Evolutionary conservation across 2,888 invertebrate genomes (phyloP), one percentile per base, ranked within the genome.

Genomic region (Maniola hyperantus): DNA sequence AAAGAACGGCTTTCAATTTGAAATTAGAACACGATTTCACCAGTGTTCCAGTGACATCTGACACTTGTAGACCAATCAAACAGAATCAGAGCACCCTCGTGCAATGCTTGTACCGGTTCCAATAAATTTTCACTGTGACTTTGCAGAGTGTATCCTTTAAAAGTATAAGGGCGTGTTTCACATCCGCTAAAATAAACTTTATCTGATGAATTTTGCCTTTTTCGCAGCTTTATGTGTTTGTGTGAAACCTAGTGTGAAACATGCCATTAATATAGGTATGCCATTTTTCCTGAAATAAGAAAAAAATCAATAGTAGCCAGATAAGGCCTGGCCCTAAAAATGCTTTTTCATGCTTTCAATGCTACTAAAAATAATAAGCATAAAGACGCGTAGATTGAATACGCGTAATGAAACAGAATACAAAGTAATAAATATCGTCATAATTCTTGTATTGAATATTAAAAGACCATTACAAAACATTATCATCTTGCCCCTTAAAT

Each of bases 51-150:
- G 36, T 78, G 75, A 78, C 78, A 71, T 76, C 73, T 77, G 76
- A 76, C 77, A 77, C 75, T 76, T 71, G 71, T 48, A 68, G 69
- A 71, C 77, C 77, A 79, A 80, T 80, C 76, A 76, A 73, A 76
- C 70, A 36, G 18, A 55, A 55, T 55, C 36, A 36, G 18, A 39
- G 55, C 18, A 18, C 55, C 18, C 18, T 26, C 26, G 1, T 26
- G 26, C 26, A 26, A 26, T 26, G 26, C 26, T 55, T 15, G 15
- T 36, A 36, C 33, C 10, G 34, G 18, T 10, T 36, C 7, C 33
- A 51, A 51, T 13, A 26, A 5, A n/a, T 53, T 53, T 53, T 53
- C 33, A n/a, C 53, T 13, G 51, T 50, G 50, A 50, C 18, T 8
- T 50, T 20, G 8, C 5, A 42, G 13, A 11, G 50, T 10, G 2